These are phyloP conservation scores for Tupiocoris notatus DNA, from an alignment of 2,888 invertebrate genomes.

Conservation along the genomic window DNA sequence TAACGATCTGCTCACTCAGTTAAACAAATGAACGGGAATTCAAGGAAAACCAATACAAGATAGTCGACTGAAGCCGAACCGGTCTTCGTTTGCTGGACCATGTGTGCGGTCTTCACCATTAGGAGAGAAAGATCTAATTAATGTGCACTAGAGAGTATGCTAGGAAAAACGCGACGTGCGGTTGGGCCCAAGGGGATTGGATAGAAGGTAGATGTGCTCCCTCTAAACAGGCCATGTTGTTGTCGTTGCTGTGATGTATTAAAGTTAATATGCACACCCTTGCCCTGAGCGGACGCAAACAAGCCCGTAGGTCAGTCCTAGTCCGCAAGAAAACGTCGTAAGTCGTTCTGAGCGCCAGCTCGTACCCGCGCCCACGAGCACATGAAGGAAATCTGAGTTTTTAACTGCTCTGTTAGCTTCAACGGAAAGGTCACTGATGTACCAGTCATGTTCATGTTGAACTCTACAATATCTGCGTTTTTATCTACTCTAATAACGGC, in stretches of 20 bases:
- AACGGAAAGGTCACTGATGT: not conserved
- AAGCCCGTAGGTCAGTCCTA: not conserved
- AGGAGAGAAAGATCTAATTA: constrained; percentile 29
- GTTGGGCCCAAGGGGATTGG: not conserved
- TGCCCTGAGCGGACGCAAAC: not conserved
- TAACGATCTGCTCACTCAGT: no score
- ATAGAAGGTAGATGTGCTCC: no score
- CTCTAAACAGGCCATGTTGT: not conserved
- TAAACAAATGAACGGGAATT: not conserved
- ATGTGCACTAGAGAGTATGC: constrained; percentile 26
- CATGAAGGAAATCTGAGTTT: not conserved
- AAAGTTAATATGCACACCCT: not conserved
- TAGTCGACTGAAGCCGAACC: not conserved
- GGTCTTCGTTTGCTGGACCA: not conserved
- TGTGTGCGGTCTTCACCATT: constrained; percentile 37
- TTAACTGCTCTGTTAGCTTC: not conserved
- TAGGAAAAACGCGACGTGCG: not conserved
- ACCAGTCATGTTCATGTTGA: not conserved
- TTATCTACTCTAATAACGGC: no score
- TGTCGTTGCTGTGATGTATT: not conserved
- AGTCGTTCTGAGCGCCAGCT: not conserved
- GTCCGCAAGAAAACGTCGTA: not conserved
- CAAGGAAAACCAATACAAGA: not conserved
- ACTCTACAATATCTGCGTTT: no score
- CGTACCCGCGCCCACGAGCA: not conserved